phyloP scores from a whole-genome alignment of 1,140 invertebrate species.

The Philotrypesis tridentata region DNA sequence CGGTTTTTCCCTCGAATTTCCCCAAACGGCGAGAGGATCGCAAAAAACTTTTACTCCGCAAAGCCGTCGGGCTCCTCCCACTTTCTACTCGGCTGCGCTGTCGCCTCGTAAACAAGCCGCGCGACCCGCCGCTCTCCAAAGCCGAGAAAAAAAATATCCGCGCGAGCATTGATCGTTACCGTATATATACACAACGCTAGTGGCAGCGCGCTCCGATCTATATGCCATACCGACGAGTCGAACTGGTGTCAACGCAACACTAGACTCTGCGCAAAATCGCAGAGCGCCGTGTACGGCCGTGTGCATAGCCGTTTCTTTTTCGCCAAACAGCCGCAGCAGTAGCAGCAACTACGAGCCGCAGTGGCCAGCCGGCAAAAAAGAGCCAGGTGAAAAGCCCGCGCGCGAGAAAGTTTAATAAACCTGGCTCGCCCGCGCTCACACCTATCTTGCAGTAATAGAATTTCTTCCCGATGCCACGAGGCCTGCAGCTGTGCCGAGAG shows the following conservation, averaged over 20 bases:
- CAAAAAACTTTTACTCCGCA: slow-evolving; percentile 55
- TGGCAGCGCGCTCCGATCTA: too few species aligned
- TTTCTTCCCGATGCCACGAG: not conserved
- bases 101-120: not conserved
- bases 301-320: not conserved
- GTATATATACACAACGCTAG: slow-evolving; percentile 39
- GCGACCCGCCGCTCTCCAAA: not conserved
- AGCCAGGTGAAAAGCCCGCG: not conserved
- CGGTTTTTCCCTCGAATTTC: not conserved
- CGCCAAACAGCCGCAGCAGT: not conserved
- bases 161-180: slow-evolving; percentile 43
- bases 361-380: not conserved
- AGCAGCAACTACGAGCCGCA: not conserved
- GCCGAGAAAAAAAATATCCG: not conserved
- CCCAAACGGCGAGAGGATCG: not conserved
- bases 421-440: not conserved
- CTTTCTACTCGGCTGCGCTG: not conserved
- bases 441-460: not conserved
- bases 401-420: slow-evolving; percentile 42
- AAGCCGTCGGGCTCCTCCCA: slow-evolving; percentile 26
- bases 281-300: slow-evolving; percentile 22
- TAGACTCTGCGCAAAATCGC: not conserved
- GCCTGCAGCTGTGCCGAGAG: too few species aligned
- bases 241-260: slow-evolving; percentile 34
- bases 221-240: slow-evolving; percentile 38